Conservation (phyloP, 2,888 invertebrate species). For the Piscicola geometra region DNA sequence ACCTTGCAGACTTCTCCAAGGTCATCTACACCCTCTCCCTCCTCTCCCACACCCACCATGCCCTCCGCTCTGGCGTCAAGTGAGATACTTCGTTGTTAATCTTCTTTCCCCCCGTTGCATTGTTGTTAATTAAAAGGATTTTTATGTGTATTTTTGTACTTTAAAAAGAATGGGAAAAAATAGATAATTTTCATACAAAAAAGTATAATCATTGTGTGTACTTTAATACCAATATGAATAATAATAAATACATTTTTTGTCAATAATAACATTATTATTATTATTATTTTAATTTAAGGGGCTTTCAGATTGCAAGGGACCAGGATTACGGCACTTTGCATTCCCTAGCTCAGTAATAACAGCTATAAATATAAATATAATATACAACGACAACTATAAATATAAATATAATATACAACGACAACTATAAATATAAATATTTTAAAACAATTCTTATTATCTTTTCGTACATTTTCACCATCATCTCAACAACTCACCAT, state of each 20-base stretch:
- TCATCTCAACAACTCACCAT: too few species aligned
- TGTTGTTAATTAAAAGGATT: too few species aligned
- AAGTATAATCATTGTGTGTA: not conserved
- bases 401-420: not conserved
- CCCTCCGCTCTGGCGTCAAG: not conserved
- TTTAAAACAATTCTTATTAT: too few species aligned
- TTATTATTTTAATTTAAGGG: conserved; percentile 1
- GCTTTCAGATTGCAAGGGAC: conserved; percentile 16
- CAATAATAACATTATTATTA: too few species aligned
- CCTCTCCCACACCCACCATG: conserved; percentile 61
- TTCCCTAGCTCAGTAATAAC: conserved; percentile 17
- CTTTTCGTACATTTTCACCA: too few species aligned
- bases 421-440: too few species aligned
- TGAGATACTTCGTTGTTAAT: too few species aligned
- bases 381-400: not conserved
- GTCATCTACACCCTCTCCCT: conserved; percentile 81
- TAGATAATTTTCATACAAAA: not conserved
- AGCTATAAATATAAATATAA: not conserved
- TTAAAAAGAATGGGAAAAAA: not conserved
- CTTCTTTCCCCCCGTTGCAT: too few species aligned
- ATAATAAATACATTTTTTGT: too few species aligned
- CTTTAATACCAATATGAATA: too few species aligned
- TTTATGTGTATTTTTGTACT: too few species aligned
- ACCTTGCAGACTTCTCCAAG: conserved; percentile 73
- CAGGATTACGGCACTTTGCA: conserved; percentile 29